Percentiles rank a stretch among this genome's conserved stretches.
These are phyloP conservation scores for Drosophila hamatofila DNA, from an alignment of 2,888 invertebrate genomes.

Conservation along the genomic window DNA sequence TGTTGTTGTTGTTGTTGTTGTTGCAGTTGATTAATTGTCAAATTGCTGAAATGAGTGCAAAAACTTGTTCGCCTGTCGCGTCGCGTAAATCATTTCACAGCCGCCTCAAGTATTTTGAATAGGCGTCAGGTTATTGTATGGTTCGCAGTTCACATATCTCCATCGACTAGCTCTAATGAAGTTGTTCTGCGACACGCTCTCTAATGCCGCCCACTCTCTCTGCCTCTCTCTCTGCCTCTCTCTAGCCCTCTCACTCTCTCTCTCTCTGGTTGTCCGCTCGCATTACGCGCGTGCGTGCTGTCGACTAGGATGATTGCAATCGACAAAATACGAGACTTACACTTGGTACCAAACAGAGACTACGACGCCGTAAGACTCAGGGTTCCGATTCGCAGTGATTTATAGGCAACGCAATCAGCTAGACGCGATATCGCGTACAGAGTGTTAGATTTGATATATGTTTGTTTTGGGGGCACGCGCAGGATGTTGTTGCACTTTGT, in stretches of 20 bases:
- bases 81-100: constrained; percentile 71
- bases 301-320: constrained; percentile 74
- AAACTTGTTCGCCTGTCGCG: constrained; percentile 76
- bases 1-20: constrained; percentile 55
- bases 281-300: constrained; percentile 77
- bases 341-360: constrained; percentile 27
- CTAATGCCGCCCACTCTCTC: constrained; percentile 32
- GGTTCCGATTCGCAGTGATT: constrained; percentile 71
- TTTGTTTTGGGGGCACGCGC: constrained; percentile 77
- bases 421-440: constrained; percentile 69
- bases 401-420: constrained; percentile 74
- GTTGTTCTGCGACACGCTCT: constrained; percentile 47
- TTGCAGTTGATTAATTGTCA: constrained; percentile 79
- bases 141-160: constrained; percentile 49
- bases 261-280: constrained; percentile 29
- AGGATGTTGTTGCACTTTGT: constrained; percentile 64
- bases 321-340: constrained; percentile 60
- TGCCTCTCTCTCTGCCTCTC: not conserved
- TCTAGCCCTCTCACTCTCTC: not conserved
- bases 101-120: constrained; percentile 33
- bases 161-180: constrained; percentile 52
- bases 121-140: constrained; percentile 20
- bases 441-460: constrained; percentile 75
- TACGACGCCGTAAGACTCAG: constrained; percentile 16
- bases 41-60: constrained; percentile 81